Percentiles rank a stretch among this genome's conserved stretches.
These are phyloP conservation scores for Cephus runcator DNA, from an alignment of 2,888 invertebrate species.

Conservation along the genomic window DNA sequence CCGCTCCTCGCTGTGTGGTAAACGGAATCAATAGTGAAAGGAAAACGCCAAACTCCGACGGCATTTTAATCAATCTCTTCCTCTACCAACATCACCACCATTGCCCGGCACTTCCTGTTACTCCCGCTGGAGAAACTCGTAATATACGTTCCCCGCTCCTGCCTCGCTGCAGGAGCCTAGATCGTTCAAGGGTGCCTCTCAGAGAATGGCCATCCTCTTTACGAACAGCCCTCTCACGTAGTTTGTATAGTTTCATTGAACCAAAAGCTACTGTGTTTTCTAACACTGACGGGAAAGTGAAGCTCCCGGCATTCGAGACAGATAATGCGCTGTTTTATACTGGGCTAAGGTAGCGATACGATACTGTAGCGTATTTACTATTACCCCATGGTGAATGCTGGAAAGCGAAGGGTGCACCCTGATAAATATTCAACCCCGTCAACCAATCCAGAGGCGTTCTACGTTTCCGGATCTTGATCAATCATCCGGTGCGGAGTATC, in stretches of 20 bases:
- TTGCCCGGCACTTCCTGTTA: not conserved
- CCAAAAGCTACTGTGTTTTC: conserved; percentile 1
- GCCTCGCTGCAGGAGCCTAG: not conserved
- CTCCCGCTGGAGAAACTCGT: not conserved
- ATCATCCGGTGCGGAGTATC: conserved; percentile 21
- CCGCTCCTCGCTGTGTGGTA: conserved; percentile 14
- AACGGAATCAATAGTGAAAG: conserved; percentile 42
- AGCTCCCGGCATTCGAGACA: conserved; percentile 33
- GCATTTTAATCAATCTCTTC: conserved; percentile 48
- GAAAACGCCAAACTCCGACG: conserved; percentile 35
- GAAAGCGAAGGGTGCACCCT: conserved; percentile 15
- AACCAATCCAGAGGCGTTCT: conserved; percentile 16
- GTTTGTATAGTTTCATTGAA: conserved; percentile 22
- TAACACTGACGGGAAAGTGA: not conserved
- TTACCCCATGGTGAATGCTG: conserved; percentile 5
- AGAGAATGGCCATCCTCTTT: not conserved
- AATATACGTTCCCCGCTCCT: not conserved
- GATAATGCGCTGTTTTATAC: conserved; percentile 46
- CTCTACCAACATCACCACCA: conserved; percentile 11
- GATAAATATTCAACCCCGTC: conserved; percentile 46
- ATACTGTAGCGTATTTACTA: conserved; percentile 25
- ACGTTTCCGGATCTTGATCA: conserved; percentile 35
- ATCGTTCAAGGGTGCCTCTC: not conserved
- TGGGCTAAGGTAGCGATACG: conserved; percentile 17
- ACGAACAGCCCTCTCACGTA: not conserved